Percentiles rank a stretch among this genome's conserved stretches.
These are phyloP conservation scores for Oreonectes daqikongensis DNA, from an alignment of 2,797 vertebrate genomes.

Conservation along the genomic window DNA sequence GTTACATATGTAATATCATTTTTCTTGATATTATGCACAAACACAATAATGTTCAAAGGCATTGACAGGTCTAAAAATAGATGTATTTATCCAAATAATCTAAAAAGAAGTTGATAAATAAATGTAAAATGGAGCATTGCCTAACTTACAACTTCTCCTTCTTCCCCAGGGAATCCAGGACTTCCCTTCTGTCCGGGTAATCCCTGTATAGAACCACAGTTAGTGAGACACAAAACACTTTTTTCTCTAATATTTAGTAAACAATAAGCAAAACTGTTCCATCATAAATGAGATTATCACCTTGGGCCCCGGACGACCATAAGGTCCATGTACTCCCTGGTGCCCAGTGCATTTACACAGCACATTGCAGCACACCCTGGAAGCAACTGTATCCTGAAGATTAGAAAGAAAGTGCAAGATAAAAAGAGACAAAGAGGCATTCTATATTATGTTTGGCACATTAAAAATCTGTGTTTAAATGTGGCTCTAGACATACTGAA, in stretches of 20 bases:
- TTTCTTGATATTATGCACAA: too few relatives aligned
- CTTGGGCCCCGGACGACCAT: conserved; percentile 76
- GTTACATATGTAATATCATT: too few relatives aligned
- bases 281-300: conserved; percentile 66
- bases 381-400: conserved; percentile 77
- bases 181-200: conserved; percentile 73
- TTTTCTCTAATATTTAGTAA: background rate
- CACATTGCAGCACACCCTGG: conserved; percentile 82
- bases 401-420: background rate
- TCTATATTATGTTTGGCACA: background rate
- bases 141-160: conserved; percentile 81
- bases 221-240: conserved; percentile 1
- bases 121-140: background rate
- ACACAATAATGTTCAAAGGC: background rate
- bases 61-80: too few relatives aligned
- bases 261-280: background rate
- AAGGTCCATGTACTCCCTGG: conserved; percentile 73
- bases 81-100: too few relatives aligned
- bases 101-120: too few relatives aligned
- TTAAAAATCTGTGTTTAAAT: background rate
- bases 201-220: conserved; percentile 73
- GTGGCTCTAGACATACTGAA: background rate
- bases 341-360: conserved; percentile 84
- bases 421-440: background rate
- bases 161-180: conserved; percentile 84